Evolutionary conservation across 2,888 invertebrate species (phyloP), one percentile per base, ranked within the genome.

Genomic region (Gastrophysa polygoni): DNA sequence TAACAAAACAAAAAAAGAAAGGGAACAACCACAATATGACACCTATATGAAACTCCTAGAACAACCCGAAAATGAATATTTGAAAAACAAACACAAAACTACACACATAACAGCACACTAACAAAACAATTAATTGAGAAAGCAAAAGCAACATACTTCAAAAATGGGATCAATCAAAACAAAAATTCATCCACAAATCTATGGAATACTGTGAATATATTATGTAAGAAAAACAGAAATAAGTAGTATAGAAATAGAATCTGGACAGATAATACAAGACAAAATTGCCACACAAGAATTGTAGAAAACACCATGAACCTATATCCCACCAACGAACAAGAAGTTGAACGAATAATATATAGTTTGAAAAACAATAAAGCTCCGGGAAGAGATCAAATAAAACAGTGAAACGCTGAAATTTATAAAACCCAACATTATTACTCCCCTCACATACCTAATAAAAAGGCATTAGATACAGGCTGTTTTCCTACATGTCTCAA

Each of bases 261-360:
- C 47, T 47, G 47, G 47, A 18, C 20, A 20, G 16, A 47, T 47
- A 47, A 47, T 47, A 47, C 17, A 47, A 47, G 47, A 47, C 5
- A 47, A 47, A 21, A 20, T 18, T 54, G 28, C 8, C 14, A 32
- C 29, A 14, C 32, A 51, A 51, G 7, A 51, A 32, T 32, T 18
- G 18, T 51, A 32, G 51, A 47, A 47, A 47, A 47, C 16, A 51
- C 18, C 14, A 51, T 51, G 51, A 32, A 34, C 16, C 17, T 51
- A 34, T 34, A 51, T 17, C 51, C 51, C 51, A 51, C 51, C 4
- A 34, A 51, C 51, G 51, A 51, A 51, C 16, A 51, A 51, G 51
- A 51, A 51, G 50, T 50, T 10, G 51, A 32, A 32, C 14, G 17
- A 51, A 10, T 51, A 32, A 51, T 51, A 51, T 16, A 51, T 18